phyloP scores from a whole-genome alignment of 1,140 invertebrate species.

The Protaetia brevitarsis region DNA sequence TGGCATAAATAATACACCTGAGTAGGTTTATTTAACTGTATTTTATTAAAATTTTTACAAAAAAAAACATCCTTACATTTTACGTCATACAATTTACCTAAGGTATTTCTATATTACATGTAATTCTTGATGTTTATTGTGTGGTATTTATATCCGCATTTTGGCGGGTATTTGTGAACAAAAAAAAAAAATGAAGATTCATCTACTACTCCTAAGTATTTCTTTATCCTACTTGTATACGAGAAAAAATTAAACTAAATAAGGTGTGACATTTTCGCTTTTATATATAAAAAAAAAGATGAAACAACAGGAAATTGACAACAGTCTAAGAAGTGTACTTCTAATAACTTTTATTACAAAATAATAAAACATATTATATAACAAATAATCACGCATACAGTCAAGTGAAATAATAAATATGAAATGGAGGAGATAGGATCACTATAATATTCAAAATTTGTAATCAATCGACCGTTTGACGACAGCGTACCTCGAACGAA shows the following conservation, averaged over 20 bases:
- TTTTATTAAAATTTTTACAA: conserved; percentile 24
- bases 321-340: conserved; percentile 17
- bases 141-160: neutral
- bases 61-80: conserved; percentile 17
- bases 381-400: conserved; percentile 40
- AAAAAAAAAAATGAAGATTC: neutral
- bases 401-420: conserved; percentile 42
- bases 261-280: neutral
- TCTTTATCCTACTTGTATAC: neutral
- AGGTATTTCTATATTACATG: conserved; percentile 22
- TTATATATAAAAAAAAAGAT: neutral
- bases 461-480: neutral
- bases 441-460: conserved; percentile 28
- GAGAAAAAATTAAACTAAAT: neutral
- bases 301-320: neutral
- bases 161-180: neutral
- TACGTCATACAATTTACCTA: conserved; percentile 9
- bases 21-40: conserved; percentile 15
- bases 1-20: conserved; percentile 1
- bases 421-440: conserved; percentile 40
- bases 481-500: neutral
- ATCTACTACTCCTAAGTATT: conserved; percentile 3
- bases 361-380: neutral
- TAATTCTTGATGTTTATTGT: neutral
- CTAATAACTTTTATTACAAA: conserved; percentile 17